Base-by-base conservation (phyloP, 2,888 invertebrate species). In the Lamproptera curius region DNA sequence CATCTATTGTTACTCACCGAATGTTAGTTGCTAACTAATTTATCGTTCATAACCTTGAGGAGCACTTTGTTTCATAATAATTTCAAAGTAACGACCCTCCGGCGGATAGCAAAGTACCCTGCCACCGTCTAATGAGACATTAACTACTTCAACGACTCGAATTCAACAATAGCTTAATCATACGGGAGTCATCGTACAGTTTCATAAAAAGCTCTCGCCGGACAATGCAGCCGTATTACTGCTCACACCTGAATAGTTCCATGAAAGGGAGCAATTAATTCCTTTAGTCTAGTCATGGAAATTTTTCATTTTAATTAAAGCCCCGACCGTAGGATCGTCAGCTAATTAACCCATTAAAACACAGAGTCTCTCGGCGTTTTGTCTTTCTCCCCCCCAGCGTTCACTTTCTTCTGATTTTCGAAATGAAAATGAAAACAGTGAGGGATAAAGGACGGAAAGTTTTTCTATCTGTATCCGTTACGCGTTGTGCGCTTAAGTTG, bases 331-430 rank as follows among this genome's bases (percentile, higher is more conserved):
- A 67, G 85, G 77, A 84, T 86, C 83, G 80, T 69, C 70, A 74
- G 77, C 86, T 86, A 86, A 87, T 87, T 86, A 84, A 85, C 84
- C 84, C 84, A 86, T 87, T 86, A 86, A 83, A 86, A 85, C 76
- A 78, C 79, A 76, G 82, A 76, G 74, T 84, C 77, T 70, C 64
- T 73, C 76, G 78, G 76, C 73, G 74, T 86, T 82, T 72, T 73
- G 73, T 77, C 74, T 80, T 81, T 82, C 20, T 20, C 3, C 73
- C 67, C 62, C 63, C 56, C 61, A 72, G 59, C 75, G 76, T 77
- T 80, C 78, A 76, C 76, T 80, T 80, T 82, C 77, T 83, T 77
- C 73, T 69, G 76, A 79, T 80, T 76, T 76, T 71, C 64, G 63
- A 72, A 82, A 79, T 70, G 68, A 75, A 75, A 71, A 69, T 62